Percentiles rank a stretch among this genome's conserved stretches.
Evolutionary conservation across 1,140 invertebrate genomes (phyloP).

Genomic region (Drosophila neocordata): DNA sequence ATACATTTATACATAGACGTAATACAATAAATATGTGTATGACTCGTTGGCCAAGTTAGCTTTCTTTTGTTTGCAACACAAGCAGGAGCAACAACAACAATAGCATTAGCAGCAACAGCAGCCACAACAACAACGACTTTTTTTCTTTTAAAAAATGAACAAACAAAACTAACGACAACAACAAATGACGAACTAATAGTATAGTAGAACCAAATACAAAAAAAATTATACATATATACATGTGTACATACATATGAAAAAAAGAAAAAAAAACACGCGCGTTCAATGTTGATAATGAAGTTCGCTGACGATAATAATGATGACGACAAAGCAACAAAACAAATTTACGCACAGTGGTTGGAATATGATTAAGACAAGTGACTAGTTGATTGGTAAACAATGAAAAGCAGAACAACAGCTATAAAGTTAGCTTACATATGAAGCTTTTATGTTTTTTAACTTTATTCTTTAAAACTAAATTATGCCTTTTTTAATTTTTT

Average conservation of each 20-base stretch:
- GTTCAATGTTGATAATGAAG: slow-evolving; percentile 65
- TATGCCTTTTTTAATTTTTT: too few relatives aligned
- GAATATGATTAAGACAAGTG: not conserved
- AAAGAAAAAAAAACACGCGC: slow-evolving; percentile 65
- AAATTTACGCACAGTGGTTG: slow-evolving; percentile 54
- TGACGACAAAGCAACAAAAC: slow-evolving; percentile 69
- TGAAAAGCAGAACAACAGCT: too few relatives aligned
- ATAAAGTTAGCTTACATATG: too few relatives aligned
- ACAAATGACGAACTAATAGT: slow-evolving; percentile 23
- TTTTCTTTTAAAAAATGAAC: slow-evolving; percentile 33
- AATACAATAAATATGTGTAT: slow-evolving; percentile 71
- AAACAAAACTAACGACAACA: slow-evolving; percentile 54
- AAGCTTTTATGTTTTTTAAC: too few relatives aligned
- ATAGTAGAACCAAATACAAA: slow-evolving; percentile 6
- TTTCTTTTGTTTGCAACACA: slow-evolving; percentile 51
- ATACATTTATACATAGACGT: slow-evolving; percentile 61
- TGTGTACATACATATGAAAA: slow-evolving; percentile 1
- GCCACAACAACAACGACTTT: slow-evolving; percentile 15
- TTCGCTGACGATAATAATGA: slow-evolving; percentile 74
- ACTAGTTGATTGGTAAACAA: not conserved
- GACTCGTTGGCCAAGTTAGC: slow-evolving; percentile 46
- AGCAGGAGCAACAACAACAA: slow-evolving; percentile 16
- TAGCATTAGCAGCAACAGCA: slow-evolving; percentile 6
- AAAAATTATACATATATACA: not conserved
- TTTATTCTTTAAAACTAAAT: too few relatives aligned